phyloP scores from a whole-genome alignment of 2,888 invertebrate species.

The Pecten maximus region DNA sequence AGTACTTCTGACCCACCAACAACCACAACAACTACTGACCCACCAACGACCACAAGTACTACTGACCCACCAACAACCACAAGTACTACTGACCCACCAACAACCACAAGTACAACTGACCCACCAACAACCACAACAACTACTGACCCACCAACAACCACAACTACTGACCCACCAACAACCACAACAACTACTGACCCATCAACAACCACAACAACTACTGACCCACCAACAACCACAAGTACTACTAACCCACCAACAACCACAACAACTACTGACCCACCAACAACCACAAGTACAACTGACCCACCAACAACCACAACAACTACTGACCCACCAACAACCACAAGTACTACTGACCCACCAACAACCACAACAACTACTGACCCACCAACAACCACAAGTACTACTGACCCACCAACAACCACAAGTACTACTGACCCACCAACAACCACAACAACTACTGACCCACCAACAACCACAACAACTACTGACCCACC shows the following conservation, averaged over 20 bases:
- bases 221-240: background rate
- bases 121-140: too few species aligned
- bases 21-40: background rate
- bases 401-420: background rate
- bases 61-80: too few species aligned
- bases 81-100: too few species aligned
- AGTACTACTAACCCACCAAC: background rate
- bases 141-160: background rate
- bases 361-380: background rate
- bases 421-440: background rate
- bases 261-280: background rate
- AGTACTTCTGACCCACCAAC: background rate
- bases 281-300: too few species aligned
- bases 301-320: too few species aligned
- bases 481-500: too few species aligned
- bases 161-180: background rate
- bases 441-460: background rate
- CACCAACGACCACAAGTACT: too few species aligned
- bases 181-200: background rate
- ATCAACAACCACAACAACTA: background rate
- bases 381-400: background rate
- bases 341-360: background rate
- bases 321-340: too few species aligned
- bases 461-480: background rate
- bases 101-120: too few species aligned